Evolutionary conservation across 2,113 vertebrate genomes (phyloP), one percentile per base, ranked within the genome.

Genomic region (Cheilinus undulatus): DNA sequence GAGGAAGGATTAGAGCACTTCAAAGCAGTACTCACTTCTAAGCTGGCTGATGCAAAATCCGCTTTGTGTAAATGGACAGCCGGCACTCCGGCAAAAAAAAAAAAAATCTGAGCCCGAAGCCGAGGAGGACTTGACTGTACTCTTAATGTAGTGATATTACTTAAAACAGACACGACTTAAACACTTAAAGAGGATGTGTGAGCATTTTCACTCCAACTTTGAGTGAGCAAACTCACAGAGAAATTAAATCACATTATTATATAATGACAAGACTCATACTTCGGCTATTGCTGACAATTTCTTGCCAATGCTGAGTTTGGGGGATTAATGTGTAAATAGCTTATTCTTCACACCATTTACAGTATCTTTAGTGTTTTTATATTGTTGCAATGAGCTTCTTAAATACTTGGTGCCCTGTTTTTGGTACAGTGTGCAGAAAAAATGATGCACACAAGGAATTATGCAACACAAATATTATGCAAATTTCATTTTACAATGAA

Each of bases 1-100:
- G 80, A 78, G 65, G 82, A 86, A 81, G 89, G 91, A 94, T 93
- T 93, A 92, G 70, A 78, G 59, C 56, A 86, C 92, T 91, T 93
- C 92, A 93, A 93, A 93, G 91, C 76, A 64, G 72, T 61, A 68
- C 88, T 87, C 80, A 85, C 86, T 90, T 89, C 89, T 91, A 92
- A 92, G 83, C 86, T 71, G 88, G 85, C 78, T 84, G 89, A 88
- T 90, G 88, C 86, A 89, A 89, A 93, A 93, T 90, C 86, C 84
- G 85, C 89, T 92, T 89, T 88, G 86, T 88, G 78, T 69, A 84
- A 91, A 90, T 66, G 85, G 79, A 86, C 81, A 84, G 85, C 77
- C 69, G 30, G 85, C 81, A 73, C 68, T 81, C 84, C 65, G 63
- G 75, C 77, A 77, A 66, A 80, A 70, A 72, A 56, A n/a, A 46